These are phyloP conservation scores for Harmothoe impar DNA, from an alignment of 2,888 invertebrate genomes.

Conservation along the genomic window DNA sequence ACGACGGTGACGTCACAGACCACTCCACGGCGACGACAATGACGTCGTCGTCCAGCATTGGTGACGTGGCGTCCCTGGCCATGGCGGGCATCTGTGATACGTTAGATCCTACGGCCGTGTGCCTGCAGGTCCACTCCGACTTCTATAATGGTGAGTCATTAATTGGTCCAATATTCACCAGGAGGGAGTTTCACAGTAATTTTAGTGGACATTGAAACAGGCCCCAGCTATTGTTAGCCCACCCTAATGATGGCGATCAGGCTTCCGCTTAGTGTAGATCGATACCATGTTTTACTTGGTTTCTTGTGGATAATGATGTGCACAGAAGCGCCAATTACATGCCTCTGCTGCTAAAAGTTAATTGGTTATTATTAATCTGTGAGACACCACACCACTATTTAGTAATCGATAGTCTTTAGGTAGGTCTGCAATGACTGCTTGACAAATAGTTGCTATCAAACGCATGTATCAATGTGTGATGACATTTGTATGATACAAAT, in stretches of 20 bases:
- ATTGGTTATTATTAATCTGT: neutral
- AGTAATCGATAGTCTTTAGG: neutral
- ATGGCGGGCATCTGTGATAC: constrained; percentile 28
- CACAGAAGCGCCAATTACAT: constrained; percentile 25
- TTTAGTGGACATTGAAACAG: too few species aligned
- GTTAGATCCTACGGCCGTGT: constrained; percentile 29
- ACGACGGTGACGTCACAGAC: constrained; percentile 39
- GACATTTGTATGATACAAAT: too few species aligned
- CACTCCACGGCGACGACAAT: constrained; percentile 18
- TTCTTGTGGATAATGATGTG: constrained; percentile 36
- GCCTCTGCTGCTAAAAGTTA: neutral
- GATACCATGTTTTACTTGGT: neutral
- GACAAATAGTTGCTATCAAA: too few species aligned
- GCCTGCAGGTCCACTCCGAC: constrained; percentile 61
- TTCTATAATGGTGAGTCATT: constrained; percentile 61
- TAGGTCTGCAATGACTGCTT: too few species aligned
- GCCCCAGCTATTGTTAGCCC: neutral
- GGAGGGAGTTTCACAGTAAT: too few species aligned
- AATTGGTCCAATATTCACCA: constrained; percentile 18
- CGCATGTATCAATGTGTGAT: too few species aligned
- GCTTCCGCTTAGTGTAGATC: neutral
- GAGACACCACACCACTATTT: neutral
- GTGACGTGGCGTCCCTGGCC: constrained; percentile 12
- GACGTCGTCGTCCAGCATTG: constrained; percentile 52
- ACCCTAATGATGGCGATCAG: neutral